A percentile compares a stretch with the other conserved stretches of the same genome.
phyloP scores from a whole-genome alignment of 2,888 invertebrate species.

The Lepidonotus clava region DNA sequence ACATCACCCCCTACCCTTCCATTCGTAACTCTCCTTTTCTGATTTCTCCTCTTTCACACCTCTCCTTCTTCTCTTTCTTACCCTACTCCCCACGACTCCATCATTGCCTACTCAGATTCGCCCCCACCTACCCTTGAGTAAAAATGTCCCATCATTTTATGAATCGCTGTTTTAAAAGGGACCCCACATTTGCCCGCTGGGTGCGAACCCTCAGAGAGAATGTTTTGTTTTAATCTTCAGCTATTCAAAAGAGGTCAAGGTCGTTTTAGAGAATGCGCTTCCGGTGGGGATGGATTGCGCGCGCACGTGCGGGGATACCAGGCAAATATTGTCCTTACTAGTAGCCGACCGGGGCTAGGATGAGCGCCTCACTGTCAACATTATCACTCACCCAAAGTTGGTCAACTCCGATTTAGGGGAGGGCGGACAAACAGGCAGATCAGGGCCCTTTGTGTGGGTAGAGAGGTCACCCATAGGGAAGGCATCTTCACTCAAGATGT shows the following conservation, averaged over 20 bases:
- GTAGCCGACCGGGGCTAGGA: conserved; percentile 32
- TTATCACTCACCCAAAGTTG: conserved; percentile 41
- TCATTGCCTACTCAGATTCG: no score
- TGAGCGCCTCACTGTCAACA: conserved; percentile 33
- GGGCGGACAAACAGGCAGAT: conserved; percentile 24
- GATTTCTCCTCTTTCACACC: no score
- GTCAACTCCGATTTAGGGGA: conserved; percentile 25
- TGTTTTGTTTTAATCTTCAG: conserved; percentile 43
- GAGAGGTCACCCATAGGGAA: not conserved
- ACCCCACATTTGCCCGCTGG: conserved; percentile 3
- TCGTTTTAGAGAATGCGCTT: conserved; percentile 34
- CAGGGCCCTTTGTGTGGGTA: not conserved
- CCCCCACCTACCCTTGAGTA: no score
- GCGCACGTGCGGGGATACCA: conserved; percentile 46
- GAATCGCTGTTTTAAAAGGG: not conserved
- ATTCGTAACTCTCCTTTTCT: no score
- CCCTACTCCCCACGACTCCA: no score
- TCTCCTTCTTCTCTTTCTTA: no score
- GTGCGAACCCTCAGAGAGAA: not conserved
- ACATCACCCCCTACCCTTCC: not conserved
- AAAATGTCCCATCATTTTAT: not conserved
- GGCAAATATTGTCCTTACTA: conserved; percentile 46
- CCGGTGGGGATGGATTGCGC: conserved; percentile 47
- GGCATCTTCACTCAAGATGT: conserved; percentile 12
- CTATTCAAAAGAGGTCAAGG: conserved; percentile 37